A percentile compares a stretch with the other conserved stretches of the same genome.
Conservation (phyloP, 2,888 invertebrate genomes). For the Phyto melanocephala region DNA sequence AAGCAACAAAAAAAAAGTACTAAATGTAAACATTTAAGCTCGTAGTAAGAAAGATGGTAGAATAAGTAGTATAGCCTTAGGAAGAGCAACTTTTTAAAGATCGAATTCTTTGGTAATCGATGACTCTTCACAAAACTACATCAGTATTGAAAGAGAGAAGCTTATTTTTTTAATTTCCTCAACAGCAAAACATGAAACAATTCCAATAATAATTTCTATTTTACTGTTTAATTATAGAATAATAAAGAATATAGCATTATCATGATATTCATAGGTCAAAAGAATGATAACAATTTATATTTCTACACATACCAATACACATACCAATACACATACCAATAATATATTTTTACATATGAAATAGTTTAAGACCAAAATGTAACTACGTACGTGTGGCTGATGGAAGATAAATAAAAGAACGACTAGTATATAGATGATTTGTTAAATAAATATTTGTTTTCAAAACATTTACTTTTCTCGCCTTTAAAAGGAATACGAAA, state of each 20-base stretch:
- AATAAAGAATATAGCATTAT: conserved; percentile 46
- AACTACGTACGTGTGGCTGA: background rate
- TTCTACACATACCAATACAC: background rate
- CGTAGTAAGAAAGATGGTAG: conserved; percentile 15
- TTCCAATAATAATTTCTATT: conserved; percentile 46
- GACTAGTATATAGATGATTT: conserved; percentile 45
- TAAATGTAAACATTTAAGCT: conserved; percentile 42
- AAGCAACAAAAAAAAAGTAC: background rate
- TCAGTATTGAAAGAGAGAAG: conserved; percentile 33
- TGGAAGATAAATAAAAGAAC: background rate
- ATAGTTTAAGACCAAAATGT: conserved; percentile 4
- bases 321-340: background rate
- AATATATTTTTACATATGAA: background rate
- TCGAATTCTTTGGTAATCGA: conserved; percentile 62
- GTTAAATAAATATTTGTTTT: conserved; percentile 62
- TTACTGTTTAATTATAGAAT: conserved; percentile 56
- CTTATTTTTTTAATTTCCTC: background rate
- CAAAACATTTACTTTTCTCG: conserved; percentile 60
- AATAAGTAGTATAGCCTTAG: conserved; percentile 63
- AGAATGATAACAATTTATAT: conserved; percentile 37
- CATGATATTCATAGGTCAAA: conserved; percentile 38
- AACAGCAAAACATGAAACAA: conserved; percentile 26
- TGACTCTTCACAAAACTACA: conserved; percentile 55
- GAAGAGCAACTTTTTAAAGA: conserved; percentile 66
- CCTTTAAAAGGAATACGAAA: conserved; percentile 44